A percentile compares a stretch with the other conserved stretches of the same genome.
Evolutionary conservation across 1,140 invertebrate species (phyloP).

Genomic region (Atta colombica): DNA sequence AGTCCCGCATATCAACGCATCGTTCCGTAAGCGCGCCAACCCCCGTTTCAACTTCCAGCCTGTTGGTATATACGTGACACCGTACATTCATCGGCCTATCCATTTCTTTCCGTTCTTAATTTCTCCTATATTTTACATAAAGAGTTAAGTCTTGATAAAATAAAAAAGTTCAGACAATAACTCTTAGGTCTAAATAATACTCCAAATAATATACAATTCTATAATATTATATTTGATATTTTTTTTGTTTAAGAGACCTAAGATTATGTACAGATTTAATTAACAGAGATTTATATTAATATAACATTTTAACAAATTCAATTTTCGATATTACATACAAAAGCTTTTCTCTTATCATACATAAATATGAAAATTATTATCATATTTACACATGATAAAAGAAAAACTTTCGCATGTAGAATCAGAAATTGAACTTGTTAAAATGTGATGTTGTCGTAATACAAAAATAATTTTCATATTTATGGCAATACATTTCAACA

Average conservation of each 20-base stretch:
- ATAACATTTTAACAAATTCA: not conserved
- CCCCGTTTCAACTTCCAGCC: not conserved
- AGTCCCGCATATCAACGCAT: slow-evolving; percentile 19
- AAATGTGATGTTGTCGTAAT: too few species aligned
- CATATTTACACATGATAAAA: not conserved
- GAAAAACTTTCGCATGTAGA: too few species aligned
- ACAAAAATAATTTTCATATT: too few species aligned
- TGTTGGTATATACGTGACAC: not conserved
- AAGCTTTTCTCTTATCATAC: not conserved
- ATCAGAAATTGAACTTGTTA: too few species aligned
- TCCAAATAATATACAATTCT: not conserved
- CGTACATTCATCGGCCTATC: not conserved
- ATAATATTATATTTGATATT: not conserved
- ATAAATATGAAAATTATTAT: not conserved
- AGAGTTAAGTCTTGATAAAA: not conserved
- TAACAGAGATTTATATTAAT: not conserved
- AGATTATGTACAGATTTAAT: not conserved
- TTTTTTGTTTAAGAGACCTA: not conserved
- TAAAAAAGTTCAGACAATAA: not conserved
- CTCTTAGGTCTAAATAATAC: not conserved
- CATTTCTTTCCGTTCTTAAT: not conserved
- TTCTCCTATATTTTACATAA: not conserved
- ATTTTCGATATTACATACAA: not conserved
- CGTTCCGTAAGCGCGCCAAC: slow-evolving; percentile 12
- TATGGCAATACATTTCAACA: too few species aligned